Base-by-base conservation (phyloP, 2,888 invertebrate genomes). In the Diarsia brunnea region DNA sequence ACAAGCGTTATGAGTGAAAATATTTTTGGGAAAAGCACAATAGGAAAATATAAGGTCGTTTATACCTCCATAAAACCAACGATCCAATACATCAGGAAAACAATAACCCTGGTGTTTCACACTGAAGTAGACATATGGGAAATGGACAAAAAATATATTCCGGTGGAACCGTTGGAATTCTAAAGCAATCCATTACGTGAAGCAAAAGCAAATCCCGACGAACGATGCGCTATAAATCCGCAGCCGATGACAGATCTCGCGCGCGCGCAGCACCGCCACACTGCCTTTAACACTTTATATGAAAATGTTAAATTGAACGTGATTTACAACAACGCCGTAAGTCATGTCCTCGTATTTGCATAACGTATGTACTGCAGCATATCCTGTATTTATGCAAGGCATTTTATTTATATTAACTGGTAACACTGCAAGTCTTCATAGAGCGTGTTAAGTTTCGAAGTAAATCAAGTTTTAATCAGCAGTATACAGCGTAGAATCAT, bases 181-280 rank as follows among this genome's bases (percentile, higher is more conserved):
- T 86, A 90, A 88, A 89, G 89, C 89, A 89, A 91, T 91, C 91
- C 89, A 90, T 88, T 89, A 89, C 82, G 85, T 84, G 81, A 85
- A 87, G 89, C 88, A 87, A 87, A 91, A 90, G 89, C 89, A 91
- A 92, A 92, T 91, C 89, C 89, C 87, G 79, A 86, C 89, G 88
- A 90, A 90, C 90, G 91, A 91, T 89, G 89, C 84, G 91, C 90
- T 88, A 92, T 93, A 92, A 92, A 93, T 93, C 84, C 85, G 83
- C 81, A 81, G 86, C 84, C 89, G 90, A 91, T 91, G 92, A 92
- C 92, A 91, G 92, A 91, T 88, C 91, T 89, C 89, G 85, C 87
- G 84, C 87, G 88, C 89, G 87, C 81, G 84, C 78, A 88, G 85
- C 87, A 73, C 85, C 79, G 75, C 78, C 86, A 78, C 87, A 85